Conservation (phyloP, 2,888 invertebrate species). For the Amphipoea lucens region DNA sequence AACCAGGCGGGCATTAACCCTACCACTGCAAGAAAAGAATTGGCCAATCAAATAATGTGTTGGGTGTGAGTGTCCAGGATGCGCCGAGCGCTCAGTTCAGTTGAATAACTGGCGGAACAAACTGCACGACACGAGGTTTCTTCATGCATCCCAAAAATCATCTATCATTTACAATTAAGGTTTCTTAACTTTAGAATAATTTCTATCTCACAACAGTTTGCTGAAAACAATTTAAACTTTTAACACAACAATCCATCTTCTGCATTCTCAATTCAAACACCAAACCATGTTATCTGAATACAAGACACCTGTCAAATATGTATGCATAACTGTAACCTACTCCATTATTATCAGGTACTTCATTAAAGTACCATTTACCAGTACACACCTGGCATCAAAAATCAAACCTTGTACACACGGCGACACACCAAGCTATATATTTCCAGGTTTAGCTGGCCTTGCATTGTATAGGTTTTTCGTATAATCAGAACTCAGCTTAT, state of each 20-base stretch:
- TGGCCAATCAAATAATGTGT: too few species aligned
- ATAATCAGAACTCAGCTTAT: too few species aligned
- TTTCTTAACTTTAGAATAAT: not conserved
- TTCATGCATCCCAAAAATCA: too few species aligned
- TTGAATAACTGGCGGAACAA: too few species aligned
- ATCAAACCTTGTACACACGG: not conserved
- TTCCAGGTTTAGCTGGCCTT: too few species aligned
- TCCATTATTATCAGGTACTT: not conserved
- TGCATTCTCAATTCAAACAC: not conserved
- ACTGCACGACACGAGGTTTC: too few species aligned
- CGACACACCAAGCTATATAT: too few species aligned
- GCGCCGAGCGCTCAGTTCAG: too few species aligned
- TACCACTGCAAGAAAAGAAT: too few species aligned
- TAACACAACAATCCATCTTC: not conserved
- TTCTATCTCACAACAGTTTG: not conserved
- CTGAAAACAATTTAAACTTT: not conserved
- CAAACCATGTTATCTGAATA: not conserved
- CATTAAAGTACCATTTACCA: not conserved
- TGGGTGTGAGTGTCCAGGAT: too few species aligned
- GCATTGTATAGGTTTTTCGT: too few species aligned
- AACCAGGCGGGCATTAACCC: too few species aligned
- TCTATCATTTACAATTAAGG: not conserved
- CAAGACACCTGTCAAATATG: constrained; percentile 18
- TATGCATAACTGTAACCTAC: not conserved
- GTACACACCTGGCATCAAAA: constrained; percentile 33